phyloP scores from a whole-genome alignment of 2,797 vertebrate genomes.

The Semaprochilodus insignis region DNA sequence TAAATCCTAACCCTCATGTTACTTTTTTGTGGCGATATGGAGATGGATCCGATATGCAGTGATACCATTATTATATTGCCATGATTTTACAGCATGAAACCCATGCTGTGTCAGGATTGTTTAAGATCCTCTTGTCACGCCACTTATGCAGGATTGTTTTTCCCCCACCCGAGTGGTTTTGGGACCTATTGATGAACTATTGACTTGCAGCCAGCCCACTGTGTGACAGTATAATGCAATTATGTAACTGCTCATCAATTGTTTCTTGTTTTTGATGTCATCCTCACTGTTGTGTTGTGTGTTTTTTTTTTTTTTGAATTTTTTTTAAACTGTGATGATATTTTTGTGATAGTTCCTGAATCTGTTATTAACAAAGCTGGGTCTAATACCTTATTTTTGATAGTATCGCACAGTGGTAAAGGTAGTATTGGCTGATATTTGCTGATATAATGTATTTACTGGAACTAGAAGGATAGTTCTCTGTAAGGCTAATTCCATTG shows the following conservation, averaged over 20 bases:
- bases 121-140: no score
- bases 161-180: not conserved
- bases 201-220: not conserved
- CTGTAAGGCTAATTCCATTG: no score
- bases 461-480: no score
- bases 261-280: not conserved
- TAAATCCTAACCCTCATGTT: no score
- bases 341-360: not conserved
- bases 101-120: not conserved
- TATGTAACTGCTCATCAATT: constrained; percentile 4
- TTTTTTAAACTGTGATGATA: not conserved
- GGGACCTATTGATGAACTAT: not conserved
- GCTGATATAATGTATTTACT: no score
- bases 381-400: no score
- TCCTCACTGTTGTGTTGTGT: not conserved
- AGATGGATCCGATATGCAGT: no score
- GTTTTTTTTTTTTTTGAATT: no score
- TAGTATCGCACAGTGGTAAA: no score
- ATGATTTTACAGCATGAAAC: not conserved
- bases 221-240: not conserved
- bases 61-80: not conserved
- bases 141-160: no score
- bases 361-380: not conserved
- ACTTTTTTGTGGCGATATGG: no score
- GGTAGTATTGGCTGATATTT: not conserved